Evolutionary conservation across 2,797 vertebrate species (phyloP).

Genomic region (Menidia menidia): DNA sequence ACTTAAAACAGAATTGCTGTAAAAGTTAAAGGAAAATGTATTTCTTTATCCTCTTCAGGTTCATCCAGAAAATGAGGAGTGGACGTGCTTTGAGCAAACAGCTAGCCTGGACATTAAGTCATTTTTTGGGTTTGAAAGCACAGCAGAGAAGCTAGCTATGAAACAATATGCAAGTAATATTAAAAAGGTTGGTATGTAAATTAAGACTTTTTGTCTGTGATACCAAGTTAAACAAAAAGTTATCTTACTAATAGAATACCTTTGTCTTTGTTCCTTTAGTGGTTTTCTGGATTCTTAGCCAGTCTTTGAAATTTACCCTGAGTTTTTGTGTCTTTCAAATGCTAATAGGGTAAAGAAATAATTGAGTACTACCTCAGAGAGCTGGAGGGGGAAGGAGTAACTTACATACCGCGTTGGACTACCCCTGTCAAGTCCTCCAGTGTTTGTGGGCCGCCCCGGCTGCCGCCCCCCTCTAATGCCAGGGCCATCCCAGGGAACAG

Average conservation of each 20-base stretch:
- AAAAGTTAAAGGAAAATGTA: not conserved
- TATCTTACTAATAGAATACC: not conserved
- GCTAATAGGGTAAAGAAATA: slow-evolving; percentile 92
- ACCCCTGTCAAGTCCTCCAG: slow-evolving; percentile 61
- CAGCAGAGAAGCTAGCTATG: slow-evolving; percentile 96
- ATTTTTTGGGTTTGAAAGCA: slow-evolving; percentile 97
- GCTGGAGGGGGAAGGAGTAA: slow-evolving; percentile 90
- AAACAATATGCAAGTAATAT: slow-evolving; percentile 96
- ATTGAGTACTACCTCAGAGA: slow-evolving; percentile 93
- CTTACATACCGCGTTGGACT: slow-evolving; percentile 88
- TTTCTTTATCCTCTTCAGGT: slow-evolving; percentile 79
- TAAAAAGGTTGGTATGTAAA: slow-evolving; percentile 77
- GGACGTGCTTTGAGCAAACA: slow-evolving; percentile 96
- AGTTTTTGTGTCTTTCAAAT: not conserved
- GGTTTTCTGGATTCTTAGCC: not conserved
- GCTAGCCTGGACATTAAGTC: slow-evolving; percentile 96
- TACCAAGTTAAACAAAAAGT: no score
- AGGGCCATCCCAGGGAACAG: slow-evolving; percentile 63
- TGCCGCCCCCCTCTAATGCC: slow-evolving; percentile 57
- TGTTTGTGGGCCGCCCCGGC: slow-evolving; percentile 38
- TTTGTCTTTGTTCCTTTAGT: not conserved
- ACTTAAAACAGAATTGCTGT: no score
- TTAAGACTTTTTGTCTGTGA: not conserved
- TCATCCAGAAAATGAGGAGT: slow-evolving; percentile 95
- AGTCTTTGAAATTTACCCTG: no score